Percentiles rank a stretch among this genome's conserved stretches.
phyloP scores from a whole-genome alignment of 2,888 invertebrate genomes.

The Yponomeuta plumbellus region DNA sequence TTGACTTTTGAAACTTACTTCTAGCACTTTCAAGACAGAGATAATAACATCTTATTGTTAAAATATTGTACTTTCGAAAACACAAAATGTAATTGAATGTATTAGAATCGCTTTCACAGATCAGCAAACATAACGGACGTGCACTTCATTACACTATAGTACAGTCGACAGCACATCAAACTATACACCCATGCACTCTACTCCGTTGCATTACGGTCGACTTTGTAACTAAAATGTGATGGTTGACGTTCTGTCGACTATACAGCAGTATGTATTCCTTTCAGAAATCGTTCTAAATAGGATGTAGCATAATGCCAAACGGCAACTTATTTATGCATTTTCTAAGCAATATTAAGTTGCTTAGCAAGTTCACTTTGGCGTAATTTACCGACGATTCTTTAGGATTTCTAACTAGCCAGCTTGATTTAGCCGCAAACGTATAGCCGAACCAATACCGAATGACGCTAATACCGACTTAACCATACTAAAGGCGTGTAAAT shows the following conservation, averaged over 20 bases:
- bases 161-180: too few species aligned
- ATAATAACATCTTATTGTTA: too few species aligned
- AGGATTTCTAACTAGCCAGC: neutral
- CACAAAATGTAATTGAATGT: neutral
- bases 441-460: neutral
- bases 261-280: neutral
- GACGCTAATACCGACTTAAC: neutral
- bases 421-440: conserved; percentile 1
- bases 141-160: neutral
- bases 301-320: neutral
- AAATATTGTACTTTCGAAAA: too few species aligned
- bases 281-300: neutral
- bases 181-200: too few species aligned
- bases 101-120: neutral
- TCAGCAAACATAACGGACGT: neutral
- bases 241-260: too few species aligned
- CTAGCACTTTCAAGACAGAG: too few species aligned
- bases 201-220: too few species aligned
- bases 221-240: too few species aligned
- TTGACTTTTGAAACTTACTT: too few species aligned
- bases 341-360: neutral
- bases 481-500: conserved; percentile 1
- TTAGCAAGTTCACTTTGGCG: neutral
- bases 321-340: neutral
- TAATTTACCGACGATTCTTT: neutral